phyloP scores from a whole-genome alignment of 2,113 vertebrate genomes.

The Solea senegalensis region DNA sequence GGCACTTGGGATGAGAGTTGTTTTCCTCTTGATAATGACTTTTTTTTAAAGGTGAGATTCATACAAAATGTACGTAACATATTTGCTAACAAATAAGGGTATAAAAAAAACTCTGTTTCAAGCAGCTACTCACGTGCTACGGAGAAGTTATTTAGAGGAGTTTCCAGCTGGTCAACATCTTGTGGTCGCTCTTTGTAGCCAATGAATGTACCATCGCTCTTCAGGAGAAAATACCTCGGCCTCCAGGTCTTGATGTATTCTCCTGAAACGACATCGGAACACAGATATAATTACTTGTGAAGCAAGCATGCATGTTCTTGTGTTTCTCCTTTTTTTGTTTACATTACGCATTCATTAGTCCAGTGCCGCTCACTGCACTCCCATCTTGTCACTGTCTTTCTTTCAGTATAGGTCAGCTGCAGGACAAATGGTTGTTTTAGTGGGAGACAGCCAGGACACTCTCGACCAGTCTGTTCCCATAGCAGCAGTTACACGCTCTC shows the following conservation, averaged over 20 bases:
- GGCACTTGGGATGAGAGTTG: too few relatives aligned
- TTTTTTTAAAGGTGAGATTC: background rate
- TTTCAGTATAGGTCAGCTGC: slow-evolving; percentile 56
- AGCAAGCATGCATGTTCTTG: too few relatives aligned
- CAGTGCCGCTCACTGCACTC: slow-evolving; percentile 43
- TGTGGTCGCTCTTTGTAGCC: slow-evolving; percentile 97
- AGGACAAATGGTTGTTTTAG: slow-evolving; percentile 63
- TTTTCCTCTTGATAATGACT: background rate
- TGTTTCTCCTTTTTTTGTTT: slow-evolving; percentile 32
- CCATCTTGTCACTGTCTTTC: slow-evolving; percentile 57
- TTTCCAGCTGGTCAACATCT: slow-evolving; percentile 94
- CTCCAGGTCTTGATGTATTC: slow-evolving; percentile 99
- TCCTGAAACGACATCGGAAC: slow-evolving; percentile 76
- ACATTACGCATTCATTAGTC: slow-evolving; percentile 14
- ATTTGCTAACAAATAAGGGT: slow-evolving; percentile 24
- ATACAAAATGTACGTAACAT: slow-evolving; percentile 9
- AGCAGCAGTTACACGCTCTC: slow-evolving; percentile 11
- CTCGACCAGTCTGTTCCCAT: slow-evolving; percentile 22
- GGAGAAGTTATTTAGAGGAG: slow-evolving; percentile 98
- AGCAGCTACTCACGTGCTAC: slow-evolving; percentile 92
- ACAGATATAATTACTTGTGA: too few relatives aligned
- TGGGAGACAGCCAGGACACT: slow-evolving; percentile 47
- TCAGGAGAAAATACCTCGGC: slow-evolving; percentile 94
- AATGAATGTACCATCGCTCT: slow-evolving; percentile 96
- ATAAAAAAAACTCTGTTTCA: slow-evolving; percentile 29